Percentiles rank a stretch among this genome's conserved stretches.
These are phyloP conservation scores for Euclidia mi DNA, from an alignment of 2,888 invertebrate genomes.

Conservation along the genomic window DNA sequence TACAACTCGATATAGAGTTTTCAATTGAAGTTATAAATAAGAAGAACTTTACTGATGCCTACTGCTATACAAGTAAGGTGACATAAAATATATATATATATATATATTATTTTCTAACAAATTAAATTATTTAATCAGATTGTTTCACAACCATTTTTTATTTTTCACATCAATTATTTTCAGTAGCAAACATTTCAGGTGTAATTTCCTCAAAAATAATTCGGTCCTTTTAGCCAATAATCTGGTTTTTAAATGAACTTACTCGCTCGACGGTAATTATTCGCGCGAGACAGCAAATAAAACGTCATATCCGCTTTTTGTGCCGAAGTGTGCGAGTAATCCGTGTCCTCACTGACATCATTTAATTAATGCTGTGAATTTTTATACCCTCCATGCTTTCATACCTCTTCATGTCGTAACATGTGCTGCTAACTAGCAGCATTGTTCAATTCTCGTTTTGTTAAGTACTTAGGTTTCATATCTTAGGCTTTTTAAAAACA, in stretches of 20 bases:
- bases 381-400: neutral
- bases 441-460: too few species aligned
- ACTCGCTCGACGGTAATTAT: constrained; percentile 32
- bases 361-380: constrained; percentile 32
- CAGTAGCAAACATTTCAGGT: too few species aligned
- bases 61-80: too few species aligned
- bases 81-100: too few species aligned
- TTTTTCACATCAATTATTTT: too few species aligned
- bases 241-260: constrained; percentile 21
- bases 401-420: neutral
- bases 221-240: constrained; percentile 27
- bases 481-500: too few species aligned
- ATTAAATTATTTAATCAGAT: too few species aligned
- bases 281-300: constrained; percentile 38
- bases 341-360: constrained; percentile 25
- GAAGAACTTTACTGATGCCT: too few species aligned
- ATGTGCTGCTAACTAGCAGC: neutral
- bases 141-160: too few species aligned
- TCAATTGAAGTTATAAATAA: too few species aligned
- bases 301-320: constrained; percentile 25
- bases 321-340: constrained; percentile 22
- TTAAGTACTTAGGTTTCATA: too few species aligned
- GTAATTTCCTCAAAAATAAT: neutral
- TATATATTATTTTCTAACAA: too few species aligned
- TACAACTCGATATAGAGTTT: neutral